Evolutionary conservation across 2,888 invertebrate species (phyloP).

Genomic region (Camponotus fellah): DNA sequence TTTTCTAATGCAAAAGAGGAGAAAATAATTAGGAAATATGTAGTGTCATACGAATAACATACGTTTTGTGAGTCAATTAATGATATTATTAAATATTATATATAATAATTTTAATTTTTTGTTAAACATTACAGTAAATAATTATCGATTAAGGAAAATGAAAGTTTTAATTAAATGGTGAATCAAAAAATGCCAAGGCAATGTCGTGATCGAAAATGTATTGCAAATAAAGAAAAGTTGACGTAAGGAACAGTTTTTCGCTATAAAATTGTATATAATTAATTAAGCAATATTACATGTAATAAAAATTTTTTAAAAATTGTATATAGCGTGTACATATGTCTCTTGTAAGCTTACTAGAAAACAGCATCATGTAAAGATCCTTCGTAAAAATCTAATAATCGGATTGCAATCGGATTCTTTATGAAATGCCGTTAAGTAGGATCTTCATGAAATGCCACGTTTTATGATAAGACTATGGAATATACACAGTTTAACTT

Average conservation of each 20-base stretch:
- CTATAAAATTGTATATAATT: background rate
- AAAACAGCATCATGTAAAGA: conserved; percentile 31
- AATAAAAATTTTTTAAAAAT: background rate
- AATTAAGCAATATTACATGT: background rate
- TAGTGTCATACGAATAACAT: background rate
- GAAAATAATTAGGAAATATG: conserved; percentile 7
- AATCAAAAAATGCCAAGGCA: conserved; percentile 60
- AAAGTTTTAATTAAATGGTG: background rate
- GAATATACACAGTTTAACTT: conserved; percentile 14
- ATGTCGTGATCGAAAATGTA: conserved; percentile 62
- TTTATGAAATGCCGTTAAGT: conserved; percentile 24
- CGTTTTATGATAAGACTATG: conserved; percentile 39
- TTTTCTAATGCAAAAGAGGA: background rate
- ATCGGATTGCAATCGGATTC: conserved; percentile 34
- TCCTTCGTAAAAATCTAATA: conserved; percentile 14
- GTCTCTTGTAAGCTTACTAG: background rate
- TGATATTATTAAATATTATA: background rate
- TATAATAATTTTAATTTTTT: background rate
- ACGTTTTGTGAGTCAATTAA: background rate
- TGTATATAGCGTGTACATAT: background rate
- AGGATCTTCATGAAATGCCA: conserved; percentile 47
- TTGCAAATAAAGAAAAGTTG: conserved; percentile 30
- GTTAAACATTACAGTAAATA: background rate
- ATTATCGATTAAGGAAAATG: background rate
- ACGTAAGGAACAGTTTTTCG: conserved; percentile 46